These are phyloP conservation scores for Limnephilus marmoratus DNA, from an alignment of 2,888 invertebrate species.

Conservation along the genomic window DNA sequence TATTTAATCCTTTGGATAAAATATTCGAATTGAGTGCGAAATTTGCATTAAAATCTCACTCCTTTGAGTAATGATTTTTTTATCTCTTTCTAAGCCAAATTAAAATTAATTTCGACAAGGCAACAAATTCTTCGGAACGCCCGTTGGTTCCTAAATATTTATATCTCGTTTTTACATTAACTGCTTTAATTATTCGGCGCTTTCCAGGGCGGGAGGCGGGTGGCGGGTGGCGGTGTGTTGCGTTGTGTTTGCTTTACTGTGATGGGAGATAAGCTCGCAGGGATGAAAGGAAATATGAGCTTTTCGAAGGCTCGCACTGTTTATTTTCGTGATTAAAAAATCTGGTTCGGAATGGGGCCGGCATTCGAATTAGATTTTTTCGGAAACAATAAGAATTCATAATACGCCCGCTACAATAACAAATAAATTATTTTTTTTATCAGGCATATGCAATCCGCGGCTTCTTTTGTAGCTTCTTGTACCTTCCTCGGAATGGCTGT, in stretches of 20 bases:
- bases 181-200: conserved; percentile 60
- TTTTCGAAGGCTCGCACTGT: conserved; percentile 14
- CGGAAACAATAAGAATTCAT: background rate
- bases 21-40: conserved; percentile 22
- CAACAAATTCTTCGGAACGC: conserved; percentile 59
- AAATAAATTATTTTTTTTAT: background rate
- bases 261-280: conserved; percentile 34
- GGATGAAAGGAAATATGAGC: conserved; percentile 34
- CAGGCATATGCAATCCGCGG: background rate
- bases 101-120: conserved; percentile 48
- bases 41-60: conserved; percentile 44
- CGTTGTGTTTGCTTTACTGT: conserved; percentile 34
- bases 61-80: conserved; percentile 50
- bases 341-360: background rate
- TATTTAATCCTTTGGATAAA: conserved; percentile 8
- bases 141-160: conserved; percentile 62
- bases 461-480: background rate
- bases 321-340: conserved; percentile 38
- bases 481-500: background rate
- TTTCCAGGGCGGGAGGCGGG: conserved; percentile 26
- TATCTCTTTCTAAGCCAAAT: conserved; percentile 37
- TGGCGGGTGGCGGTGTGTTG: background rate
- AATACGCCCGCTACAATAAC: background rate
- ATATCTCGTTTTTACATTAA: conserved; percentile 63
- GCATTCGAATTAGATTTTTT: background rate